Conservation (phyloP, 2,888 invertebrate genomes). For the Sipunculus nudus region DNA sequence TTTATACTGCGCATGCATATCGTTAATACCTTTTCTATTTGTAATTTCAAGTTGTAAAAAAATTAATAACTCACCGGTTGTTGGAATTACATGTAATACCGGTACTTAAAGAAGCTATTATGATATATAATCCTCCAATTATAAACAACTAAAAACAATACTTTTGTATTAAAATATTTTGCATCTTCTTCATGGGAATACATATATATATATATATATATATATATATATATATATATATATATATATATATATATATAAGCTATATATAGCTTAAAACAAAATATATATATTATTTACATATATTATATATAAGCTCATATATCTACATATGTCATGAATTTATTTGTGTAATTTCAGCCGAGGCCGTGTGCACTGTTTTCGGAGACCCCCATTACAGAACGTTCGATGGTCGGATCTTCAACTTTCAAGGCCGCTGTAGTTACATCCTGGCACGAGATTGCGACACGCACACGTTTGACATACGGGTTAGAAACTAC, state of each 20-base stretch:
- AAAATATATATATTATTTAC: background rate
- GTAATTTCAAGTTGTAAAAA: too few species aligned
- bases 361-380: slow-evolving; percentile 89
- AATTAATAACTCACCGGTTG: too few species aligned
- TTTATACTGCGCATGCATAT: too few species aligned
- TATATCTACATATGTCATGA: background rate
- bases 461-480: slow-evolving; percentile 77
- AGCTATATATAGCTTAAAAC: background rate
- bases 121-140: too few species aligned
- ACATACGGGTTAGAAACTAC: slow-evolving; percentile 89
- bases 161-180: too few species aligned
- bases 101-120: too few species aligned
- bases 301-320: background rate
- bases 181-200: background rate
- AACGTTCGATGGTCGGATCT: slow-evolving; percentile 93
- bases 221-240: slow-evolving; percentile 12
- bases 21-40: too few species aligned
- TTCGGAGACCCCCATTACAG: slow-evolving; percentile 95
- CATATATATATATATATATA: slow-evolving; percentile 10
- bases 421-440: slow-evolving; percentile 82
- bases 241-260: slow-evolving; percentile 4
- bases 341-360: slow-evolving; percentile 65
- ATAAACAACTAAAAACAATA: too few species aligned
- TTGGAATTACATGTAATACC: too few species aligned
- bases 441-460: slow-evolving; percentile 89